Evolutionary conservation across 2,888 invertebrate species (phyloP).

Genomic region (Lomographa bimaculata): DNA sequence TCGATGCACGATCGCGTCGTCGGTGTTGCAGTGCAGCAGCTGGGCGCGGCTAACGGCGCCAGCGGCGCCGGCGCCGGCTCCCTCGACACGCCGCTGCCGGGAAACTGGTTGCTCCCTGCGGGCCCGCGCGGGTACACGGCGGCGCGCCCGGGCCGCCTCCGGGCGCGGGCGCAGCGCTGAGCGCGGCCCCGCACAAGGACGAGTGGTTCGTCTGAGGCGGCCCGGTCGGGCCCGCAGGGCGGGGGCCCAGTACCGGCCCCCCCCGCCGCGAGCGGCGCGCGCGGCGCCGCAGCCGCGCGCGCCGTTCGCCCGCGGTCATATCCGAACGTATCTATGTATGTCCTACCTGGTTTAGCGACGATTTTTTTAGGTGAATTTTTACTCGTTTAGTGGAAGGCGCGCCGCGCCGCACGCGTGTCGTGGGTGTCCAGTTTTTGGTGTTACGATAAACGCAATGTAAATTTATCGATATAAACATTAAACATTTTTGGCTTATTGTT

Average conservation of each 20-base stretch:
- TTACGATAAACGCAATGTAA: conserved; percentile 78
- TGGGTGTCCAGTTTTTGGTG: conserved; percentile 75
- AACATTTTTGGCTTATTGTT: conserved; percentile 83
- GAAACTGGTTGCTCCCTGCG: conserved; percentile 98
- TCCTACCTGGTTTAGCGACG: conserved; percentile 70
- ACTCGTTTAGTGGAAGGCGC: conserved; percentile 76
- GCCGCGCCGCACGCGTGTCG: conserved; percentile 72
- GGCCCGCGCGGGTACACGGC: conserved; percentile 87
- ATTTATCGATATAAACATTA: conserved; percentile 81
- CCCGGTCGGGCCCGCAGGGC: conserved; percentile 71
- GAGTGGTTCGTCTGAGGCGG: conserved; percentile 93
- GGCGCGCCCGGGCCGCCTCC: conserved; percentile 95
- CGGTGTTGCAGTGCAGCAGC: conserved; percentile 89
- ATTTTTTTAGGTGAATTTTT: conserved; percentile 79
- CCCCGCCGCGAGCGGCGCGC: conserved; percentile 34
- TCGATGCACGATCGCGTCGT: conserved; percentile 19
- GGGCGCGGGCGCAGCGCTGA: conserved; percentile 95
- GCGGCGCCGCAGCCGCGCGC: too few relatives aligned
- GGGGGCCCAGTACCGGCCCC: conserved; percentile 70
- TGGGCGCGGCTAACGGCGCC: conserved; percentile 84
- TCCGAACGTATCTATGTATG: conserved; percentile 55
- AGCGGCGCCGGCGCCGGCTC: conserved; percentile 77
- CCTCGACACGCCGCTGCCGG: conserved; percentile 86
- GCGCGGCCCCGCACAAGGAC: conserved; percentile 92
- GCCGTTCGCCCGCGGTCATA: too few relatives aligned